phyloP scores from a whole-genome alignment of 2,113 vertebrate species.

The Fregata magnificens region DNA sequence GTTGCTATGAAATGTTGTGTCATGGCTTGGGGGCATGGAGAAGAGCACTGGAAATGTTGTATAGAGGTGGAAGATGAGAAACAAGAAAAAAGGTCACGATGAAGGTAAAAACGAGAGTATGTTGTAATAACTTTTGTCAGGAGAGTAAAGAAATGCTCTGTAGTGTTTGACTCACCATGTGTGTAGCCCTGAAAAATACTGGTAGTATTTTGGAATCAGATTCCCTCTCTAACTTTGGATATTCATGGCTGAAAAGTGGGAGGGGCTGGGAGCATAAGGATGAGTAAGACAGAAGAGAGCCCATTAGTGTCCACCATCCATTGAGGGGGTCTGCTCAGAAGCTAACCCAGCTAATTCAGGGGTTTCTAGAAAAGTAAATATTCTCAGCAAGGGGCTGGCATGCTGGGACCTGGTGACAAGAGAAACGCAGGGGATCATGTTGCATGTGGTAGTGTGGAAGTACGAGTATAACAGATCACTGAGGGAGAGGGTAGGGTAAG shows the following conservation, averaged over 20 bases:
- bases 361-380: not conserved
- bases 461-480: not conserved
- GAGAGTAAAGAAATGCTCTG: not conserved
- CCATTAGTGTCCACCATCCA: not conserved
- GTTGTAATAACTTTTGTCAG: not conserved
- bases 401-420: not conserved
- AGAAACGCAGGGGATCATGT: not conserved
- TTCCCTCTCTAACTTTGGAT: not conserved
- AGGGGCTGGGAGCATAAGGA: not conserved
- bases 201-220: not conserved
- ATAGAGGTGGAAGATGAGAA: not conserved
- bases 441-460: not conserved
- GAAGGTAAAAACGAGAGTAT: not conserved
- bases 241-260: not conserved
- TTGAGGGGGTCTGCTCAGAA: not conserved
- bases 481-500: not conserved
- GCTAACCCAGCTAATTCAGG: not conserved
- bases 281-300: not conserved
- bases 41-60: not conserved
- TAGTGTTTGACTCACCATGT: not conserved
- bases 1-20: not conserved
- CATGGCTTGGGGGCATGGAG: not conserved
- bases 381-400: not conserved
- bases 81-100: not conserved
- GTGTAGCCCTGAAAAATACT: not conserved